These are phyloP conservation scores for Oryctes rhinoceros DNA, from an alignment of 1,140 invertebrate species.

Conservation along the genomic window DNA sequence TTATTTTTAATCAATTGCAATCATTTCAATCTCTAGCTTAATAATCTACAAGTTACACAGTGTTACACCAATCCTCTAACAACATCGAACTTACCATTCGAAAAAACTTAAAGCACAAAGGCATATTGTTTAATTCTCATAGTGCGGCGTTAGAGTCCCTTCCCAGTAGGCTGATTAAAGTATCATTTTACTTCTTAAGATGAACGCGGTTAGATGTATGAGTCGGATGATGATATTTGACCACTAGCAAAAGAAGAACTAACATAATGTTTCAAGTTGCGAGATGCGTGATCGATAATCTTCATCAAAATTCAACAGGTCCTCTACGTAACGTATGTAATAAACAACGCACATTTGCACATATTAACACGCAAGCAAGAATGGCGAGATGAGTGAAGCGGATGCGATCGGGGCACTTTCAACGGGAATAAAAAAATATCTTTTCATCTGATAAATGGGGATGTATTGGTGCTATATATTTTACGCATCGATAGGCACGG, in stretches of 20 bases:
- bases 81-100: slow-evolving; percentile 33
- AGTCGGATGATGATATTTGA: not conserved
- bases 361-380: not conserved
- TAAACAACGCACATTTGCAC: slow-evolving; percentile 9
- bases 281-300: not conserved
- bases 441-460: not conserved
- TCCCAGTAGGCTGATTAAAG: not conserved
- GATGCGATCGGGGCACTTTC: not conserved
- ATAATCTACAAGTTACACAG: too few species aligned
- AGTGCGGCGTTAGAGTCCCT: not conserved
- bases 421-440: not conserved
- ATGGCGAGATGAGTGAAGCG: not conserved
- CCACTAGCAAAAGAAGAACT: not conserved
- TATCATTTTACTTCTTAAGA: not conserved
- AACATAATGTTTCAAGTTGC: not conserved
- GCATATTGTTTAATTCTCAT: slow-evolving; percentile 25
- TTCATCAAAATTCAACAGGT: slow-evolving; percentile 23
- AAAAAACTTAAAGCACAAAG: slow-evolving; percentile 29
- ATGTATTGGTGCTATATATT: not conserved
- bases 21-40: too few species aligned
- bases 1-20: too few species aligned
- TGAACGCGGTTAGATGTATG: not conserved
- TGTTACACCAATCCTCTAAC: not conserved
- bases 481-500: not conserved
- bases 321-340: not conserved